Percentiles rank a stretch among this genome's conserved stretches.
These are phyloP conservation scores for Acrobasis suavella DNA, from an alignment of 2,888 invertebrate genomes.

Conservation along the genomic window DNA sequence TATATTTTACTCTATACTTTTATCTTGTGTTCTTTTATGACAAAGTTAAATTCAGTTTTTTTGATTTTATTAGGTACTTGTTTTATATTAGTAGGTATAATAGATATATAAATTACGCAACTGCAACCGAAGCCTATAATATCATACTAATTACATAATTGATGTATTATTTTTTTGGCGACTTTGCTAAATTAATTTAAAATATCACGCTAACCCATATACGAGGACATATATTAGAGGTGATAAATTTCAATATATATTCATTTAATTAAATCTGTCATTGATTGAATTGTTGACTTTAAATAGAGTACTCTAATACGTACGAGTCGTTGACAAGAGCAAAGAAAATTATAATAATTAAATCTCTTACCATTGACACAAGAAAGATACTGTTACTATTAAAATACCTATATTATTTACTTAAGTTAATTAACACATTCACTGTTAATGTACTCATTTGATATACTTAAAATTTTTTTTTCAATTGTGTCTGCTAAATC, in stretches of 20 bases:
- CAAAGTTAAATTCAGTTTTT: background rate
- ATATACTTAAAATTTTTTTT: too few species aligned
- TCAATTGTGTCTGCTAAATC: too few species aligned
- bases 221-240: conserved; percentile 34
- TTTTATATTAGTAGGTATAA: background rate
- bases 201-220: conserved; percentile 44
- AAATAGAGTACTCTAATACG: conserved; percentile 45
- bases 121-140: background rate
- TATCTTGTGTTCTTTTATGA: conserved; percentile 10
- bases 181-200: conserved; percentile 29
- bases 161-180: background rate
- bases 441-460: background rate
- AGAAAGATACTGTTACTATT: background rate
- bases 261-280: conserved; percentile 57
- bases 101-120: background rate
- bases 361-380: conserved; percentile 19
- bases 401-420: background rate
- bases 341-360: conserved; percentile 26
- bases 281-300: conserved; percentile 51
- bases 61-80: background rate
- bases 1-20: conserved; percentile 6
- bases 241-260: conserved; percentile 47
- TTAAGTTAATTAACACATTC: background rate
- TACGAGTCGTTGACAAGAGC: conserved; percentile 40
- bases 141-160: conserved; percentile 1